A percentile compares a stretch with the other conserved stretches of the same genome.
Evolutionary conservation across 35 echinoderm and acorn worm species (phyloP).

Genomic region (Apostichopus parvimensis): DNA sequence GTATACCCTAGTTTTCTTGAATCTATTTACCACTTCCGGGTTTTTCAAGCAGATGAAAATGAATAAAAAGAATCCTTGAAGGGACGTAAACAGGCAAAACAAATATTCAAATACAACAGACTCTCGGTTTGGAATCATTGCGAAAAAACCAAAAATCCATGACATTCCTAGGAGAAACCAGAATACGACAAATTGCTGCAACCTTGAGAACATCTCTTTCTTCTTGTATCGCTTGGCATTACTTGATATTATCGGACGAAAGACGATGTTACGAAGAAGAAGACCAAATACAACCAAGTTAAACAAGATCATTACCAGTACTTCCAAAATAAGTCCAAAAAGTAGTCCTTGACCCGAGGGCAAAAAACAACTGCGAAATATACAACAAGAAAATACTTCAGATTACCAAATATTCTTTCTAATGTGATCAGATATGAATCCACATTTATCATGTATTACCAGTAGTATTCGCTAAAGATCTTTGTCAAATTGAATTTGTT

Average conservation of each 20-base stretch:
- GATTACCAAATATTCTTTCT: not conserved
- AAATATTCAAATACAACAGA: not conserved
- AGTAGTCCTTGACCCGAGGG: not conserved
- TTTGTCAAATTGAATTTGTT: not conserved
- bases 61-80: conserved; percentile 5
- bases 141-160: conserved; percentile 16
- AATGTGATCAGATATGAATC: not conserved
- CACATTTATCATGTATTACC: not conserved
- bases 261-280: not conserved
- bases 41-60: conserved; percentile 29
- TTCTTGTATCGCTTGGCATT: not conserved
- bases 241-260: conserved; percentile 1
- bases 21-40: not conserved
- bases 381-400: not conserved
- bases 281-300: not conserved
- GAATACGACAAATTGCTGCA: not conserved
- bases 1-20: not conserved
- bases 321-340: conserved; percentile 26
- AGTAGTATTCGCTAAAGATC: not conserved
- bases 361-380: conserved; percentile 22
- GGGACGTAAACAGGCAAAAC: not conserved
- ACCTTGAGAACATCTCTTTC: not conserved
- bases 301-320: not conserved
- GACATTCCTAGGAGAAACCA: conserved; percentile 24
- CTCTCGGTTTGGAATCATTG: not conserved